Percentiles rank a stretch among this genome's conserved stretches.
Evolutionary conservation across 2,797 vertebrate species (phyloP).

Genomic region (Pseudomugil gertrudae): DNA sequence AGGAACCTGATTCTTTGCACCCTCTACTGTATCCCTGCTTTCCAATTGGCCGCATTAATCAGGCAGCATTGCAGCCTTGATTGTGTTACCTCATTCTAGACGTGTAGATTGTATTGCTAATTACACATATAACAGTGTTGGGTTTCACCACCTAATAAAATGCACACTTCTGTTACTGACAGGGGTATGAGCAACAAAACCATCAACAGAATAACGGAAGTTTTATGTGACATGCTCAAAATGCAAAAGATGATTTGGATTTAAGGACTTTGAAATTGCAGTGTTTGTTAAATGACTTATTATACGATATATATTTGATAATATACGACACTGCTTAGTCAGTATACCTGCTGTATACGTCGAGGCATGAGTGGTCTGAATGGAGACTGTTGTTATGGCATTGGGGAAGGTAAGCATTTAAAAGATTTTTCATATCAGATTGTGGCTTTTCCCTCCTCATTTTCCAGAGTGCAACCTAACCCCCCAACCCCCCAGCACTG

Average conservation of each 20-base stretch:
- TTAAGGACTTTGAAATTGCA: conserved; percentile 1
- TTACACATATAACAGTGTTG: conserved; percentile 57
- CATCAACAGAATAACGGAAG: not conserved
- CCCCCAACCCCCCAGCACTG: conserved; percentile 33
- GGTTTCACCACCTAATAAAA: conserved; percentile 44
- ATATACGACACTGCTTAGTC: not conserved
- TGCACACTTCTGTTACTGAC: conserved; percentile 12
- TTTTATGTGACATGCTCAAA: conserved; percentile 18
- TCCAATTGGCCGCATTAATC: conserved; percentile 62
- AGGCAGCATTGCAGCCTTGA: conserved; percentile 47
- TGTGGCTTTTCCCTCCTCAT: conserved; percentile 34
- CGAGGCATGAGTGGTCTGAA: conserved; percentile 44
- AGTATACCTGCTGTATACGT: conserved; percentile 23
- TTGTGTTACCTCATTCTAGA: conserved; percentile 60
- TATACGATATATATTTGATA: conserved; percentile 21
- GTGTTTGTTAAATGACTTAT: not conserved
- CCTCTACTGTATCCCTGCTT: conserved; percentile 38
- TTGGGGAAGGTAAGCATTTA: conserved; percentile 70
- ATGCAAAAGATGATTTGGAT: conserved; percentile 13
- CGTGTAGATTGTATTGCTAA: conserved; percentile 64
- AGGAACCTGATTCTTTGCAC: conserved; percentile 69
- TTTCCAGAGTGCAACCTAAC: conserved; percentile 61
- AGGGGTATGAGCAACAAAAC: conserved; percentile 6
- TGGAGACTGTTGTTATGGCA: conserved; percentile 42
- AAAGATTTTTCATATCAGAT: conserved; percentile 71